Evolutionary conservation across 2,888 invertebrate genomes (phyloP).

Genomic region (Apamea epomidion): DNA sequence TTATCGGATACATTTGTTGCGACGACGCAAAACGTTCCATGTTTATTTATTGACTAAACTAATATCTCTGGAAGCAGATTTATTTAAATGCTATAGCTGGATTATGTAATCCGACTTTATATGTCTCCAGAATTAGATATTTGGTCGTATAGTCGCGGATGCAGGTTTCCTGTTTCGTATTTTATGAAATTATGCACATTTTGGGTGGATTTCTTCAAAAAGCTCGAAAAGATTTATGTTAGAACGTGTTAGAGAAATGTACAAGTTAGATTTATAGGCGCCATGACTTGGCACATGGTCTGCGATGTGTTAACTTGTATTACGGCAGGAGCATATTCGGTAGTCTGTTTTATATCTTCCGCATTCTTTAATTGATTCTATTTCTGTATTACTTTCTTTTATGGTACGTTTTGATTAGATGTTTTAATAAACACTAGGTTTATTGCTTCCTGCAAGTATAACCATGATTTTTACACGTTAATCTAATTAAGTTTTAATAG

Average conservation of each 20-base stretch:
- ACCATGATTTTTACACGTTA: slow-evolving; percentile 65
- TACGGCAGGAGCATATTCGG: slow-evolving; percentile 64
- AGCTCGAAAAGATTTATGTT: slow-evolving; percentile 63
- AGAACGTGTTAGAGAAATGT: slow-evolving; percentile 45
- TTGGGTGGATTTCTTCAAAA: slow-evolving; percentile 65
- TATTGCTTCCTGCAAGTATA: slow-evolving; percentile 76
- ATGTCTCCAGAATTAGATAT: slow-evolving; percentile 66
- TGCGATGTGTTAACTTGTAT: slow-evolving; percentile 73
- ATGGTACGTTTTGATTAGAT: slow-evolving; percentile 74
- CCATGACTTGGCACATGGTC: slow-evolving; percentile 57
- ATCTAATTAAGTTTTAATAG: slow-evolving; percentile 58
- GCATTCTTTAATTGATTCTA: slow-evolving; percentile 83
- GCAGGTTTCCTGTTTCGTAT: slow-evolving; percentile 72
- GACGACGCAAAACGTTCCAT: slow-evolving; percentile 59
- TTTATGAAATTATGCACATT: slow-evolving; percentile 60
- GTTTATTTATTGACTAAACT: slow-evolving; percentile 64
- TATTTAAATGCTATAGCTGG: slow-evolving; percentile 62
- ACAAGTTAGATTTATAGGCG: slow-evolving; percentile 62
- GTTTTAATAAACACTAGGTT: slow-evolving; percentile 72
- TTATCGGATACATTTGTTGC: slow-evolving; percentile 71
- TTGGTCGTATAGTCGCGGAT: slow-evolving; percentile 71
- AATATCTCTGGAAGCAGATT: slow-evolving; percentile 66
- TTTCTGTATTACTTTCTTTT: slow-evolving; percentile 80
- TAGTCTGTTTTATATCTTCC: slow-evolving; percentile 84
- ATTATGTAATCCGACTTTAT: slow-evolving; percentile 64